Evolutionary conservation across 2,888 invertebrate species (phyloP).

Genomic region (Agrochola circellaris): DNA sequence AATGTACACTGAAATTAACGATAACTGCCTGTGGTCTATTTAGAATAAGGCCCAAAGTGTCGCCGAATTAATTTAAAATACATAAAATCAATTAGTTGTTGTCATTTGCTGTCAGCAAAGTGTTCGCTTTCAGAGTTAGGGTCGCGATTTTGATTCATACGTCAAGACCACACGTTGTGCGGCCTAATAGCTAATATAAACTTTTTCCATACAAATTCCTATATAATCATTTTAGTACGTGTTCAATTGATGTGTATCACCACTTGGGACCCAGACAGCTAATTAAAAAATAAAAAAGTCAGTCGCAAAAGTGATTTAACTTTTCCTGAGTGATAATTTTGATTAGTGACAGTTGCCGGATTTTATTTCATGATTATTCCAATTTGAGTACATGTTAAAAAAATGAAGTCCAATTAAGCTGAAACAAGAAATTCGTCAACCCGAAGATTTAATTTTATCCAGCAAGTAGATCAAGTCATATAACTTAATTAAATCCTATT

Average conservation of each 20-base stretch:
- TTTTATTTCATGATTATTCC: neutral
- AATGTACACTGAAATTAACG: conserved; percentile 62
- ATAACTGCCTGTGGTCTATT: conserved; percentile 53
- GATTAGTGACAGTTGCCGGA: neutral
- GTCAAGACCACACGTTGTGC: conserved; percentile 43
- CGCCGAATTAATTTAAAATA: conserved; percentile 57
- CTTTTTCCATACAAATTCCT: conserved; percentile 12
- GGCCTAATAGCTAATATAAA: neutral
- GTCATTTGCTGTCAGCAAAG: conserved; percentile 38
- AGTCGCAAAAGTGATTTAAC: neutral
- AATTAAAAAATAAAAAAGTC: neutral
- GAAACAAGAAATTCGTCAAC: neutral
- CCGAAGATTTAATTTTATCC: neutral
- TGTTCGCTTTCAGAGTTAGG: conserved; percentile 39
- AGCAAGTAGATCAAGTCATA: conserved; percentile 28
- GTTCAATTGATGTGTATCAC: neutral
- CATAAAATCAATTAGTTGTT: conserved; percentile 61
- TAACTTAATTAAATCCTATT: conserved; percentile 41
- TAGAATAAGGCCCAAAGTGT: conserved; percentile 45
- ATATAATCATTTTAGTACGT: neutral
- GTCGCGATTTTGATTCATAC: conserved; percentile 28
- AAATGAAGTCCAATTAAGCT: neutral
- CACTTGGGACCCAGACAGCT: neutral
- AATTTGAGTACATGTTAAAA: neutral
- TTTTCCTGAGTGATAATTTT: neutral